These are phyloP conservation scores for Takifugu flavidus DNA, from an alignment of 2,113 vertebrate species.

Conservation along the genomic window DNA sequence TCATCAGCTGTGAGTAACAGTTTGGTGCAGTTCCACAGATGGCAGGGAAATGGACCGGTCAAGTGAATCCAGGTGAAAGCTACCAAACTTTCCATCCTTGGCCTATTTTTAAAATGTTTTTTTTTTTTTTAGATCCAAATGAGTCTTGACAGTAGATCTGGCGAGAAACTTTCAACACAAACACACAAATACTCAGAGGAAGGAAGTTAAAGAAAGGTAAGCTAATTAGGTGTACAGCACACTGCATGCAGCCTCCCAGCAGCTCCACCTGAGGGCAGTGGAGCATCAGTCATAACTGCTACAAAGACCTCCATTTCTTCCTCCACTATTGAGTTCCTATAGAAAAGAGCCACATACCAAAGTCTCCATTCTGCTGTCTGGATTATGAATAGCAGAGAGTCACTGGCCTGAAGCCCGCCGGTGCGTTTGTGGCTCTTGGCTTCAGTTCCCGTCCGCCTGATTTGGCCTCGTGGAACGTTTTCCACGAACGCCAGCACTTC, in stretches of 20 bases:
- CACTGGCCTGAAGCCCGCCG: conserved; percentile 43
- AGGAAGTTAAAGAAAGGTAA: not conserved
- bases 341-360: conserved; percentile 24
- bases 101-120: not conserved
- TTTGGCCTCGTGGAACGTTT: conserved; percentile 41
- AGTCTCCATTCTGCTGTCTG: conserved; percentile 11
- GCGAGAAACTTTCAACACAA: not conserved
- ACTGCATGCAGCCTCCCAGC: conserved; percentile 9
- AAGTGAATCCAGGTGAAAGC: conserved; percentile 55
- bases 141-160: not conserved
- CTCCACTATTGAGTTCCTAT: conserved; percentile 25
- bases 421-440: conserved; percentile 39
- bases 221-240: too few species aligned
- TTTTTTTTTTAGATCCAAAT: not conserved
- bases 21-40: conserved; percentile 31
- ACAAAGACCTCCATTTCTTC: not conserved
- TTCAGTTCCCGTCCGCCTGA: conserved; percentile 28
- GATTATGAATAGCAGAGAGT: conserved; percentile 10
- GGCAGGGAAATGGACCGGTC: conserved; percentile 47
- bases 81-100: conserved; percentile 24
- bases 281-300: conserved; percentile 21
- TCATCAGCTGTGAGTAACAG: conserved; percentile 38
- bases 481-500: conserved; percentile 38
- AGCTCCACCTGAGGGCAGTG: conserved; percentile 64
- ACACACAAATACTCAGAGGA: not conserved